Evolutionary conservation across 2,888 invertebrate species (phyloP).

Genomic region (Drosophila rubida): DNA sequence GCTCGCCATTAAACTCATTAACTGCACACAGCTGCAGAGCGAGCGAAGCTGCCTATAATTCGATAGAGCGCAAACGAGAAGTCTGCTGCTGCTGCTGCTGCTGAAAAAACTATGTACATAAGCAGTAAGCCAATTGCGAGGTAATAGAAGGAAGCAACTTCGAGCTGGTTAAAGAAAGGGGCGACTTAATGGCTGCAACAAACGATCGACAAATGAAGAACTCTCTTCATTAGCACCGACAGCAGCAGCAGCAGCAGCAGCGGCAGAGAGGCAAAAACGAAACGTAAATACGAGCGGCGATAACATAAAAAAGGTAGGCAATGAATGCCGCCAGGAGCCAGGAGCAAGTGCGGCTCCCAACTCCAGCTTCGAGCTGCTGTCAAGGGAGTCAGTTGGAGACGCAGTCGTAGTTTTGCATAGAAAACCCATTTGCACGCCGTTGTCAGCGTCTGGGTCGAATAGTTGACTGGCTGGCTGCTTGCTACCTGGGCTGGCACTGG

Average conservation of each 20-base stretch:
- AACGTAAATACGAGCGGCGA: constrained; percentile 43
- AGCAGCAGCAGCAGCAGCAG: neutral
- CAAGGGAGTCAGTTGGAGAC: neutral
- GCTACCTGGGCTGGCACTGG: constrained; percentile 16
- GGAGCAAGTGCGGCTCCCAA: neutral
- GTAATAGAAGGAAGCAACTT: neutral
- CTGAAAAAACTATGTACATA: constrained; percentile 38
- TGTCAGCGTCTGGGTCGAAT: constrained; percentile 58
- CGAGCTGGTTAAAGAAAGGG: constrained; percentile 19
- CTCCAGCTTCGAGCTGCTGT: neutral
- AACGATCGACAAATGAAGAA: constrained; percentile 76
- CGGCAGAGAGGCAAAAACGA: constrained; percentile 40
- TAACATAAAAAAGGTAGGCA: constrained; percentile 71
- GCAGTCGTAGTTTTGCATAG: constrained; percentile 64
- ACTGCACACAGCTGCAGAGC: constrained; percentile 69
- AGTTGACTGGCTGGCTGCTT: constrained; percentile 46
- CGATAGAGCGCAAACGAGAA: neutral
- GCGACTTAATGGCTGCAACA: constrained; percentile 57
- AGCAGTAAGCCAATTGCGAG: constrained; percentile 25
- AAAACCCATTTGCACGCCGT: constrained; percentile 78
- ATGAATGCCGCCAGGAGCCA: constrained; percentile 21
- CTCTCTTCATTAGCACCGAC: constrained; percentile 72
- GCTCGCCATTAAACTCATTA: constrained; percentile 80
- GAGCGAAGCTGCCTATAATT: neutral
- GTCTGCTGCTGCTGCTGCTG: too few relatives aligned